phyloP scores from a whole-genome alignment of 2,113 vertebrate species.

The Orcinus orca region DNA sequence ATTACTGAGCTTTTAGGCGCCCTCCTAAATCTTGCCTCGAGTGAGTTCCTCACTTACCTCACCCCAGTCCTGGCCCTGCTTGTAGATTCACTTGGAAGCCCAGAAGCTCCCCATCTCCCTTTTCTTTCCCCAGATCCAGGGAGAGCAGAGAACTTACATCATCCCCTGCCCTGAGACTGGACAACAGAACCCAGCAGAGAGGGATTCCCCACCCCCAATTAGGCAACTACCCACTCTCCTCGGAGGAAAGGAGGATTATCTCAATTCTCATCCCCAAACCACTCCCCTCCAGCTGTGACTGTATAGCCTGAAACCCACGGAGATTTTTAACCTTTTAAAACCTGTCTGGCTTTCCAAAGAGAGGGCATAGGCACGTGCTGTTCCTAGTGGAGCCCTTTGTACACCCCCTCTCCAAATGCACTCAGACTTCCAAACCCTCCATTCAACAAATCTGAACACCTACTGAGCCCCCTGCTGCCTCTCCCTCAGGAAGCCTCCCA shows the following conservation, averaged over 20 bases:
- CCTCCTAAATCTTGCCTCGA: neutral
- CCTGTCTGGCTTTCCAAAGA: neutral
- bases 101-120: neutral
- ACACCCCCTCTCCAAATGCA: neutral
- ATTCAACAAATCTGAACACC: neutral
- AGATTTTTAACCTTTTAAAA: neutral
- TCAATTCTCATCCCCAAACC: neutral
- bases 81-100: neutral
- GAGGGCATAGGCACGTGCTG: neutral
- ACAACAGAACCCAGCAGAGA: neutral
- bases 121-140: neutral
- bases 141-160: neutral
- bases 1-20: neutral
- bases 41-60: neutral
- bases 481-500: neutral
- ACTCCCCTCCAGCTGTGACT: neutral
- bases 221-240: neutral
- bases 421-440: constrained; percentile 16
- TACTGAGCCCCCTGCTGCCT: neutral
- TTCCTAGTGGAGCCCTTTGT: neutral
- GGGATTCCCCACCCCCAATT: neutral
- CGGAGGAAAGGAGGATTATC: neutral
- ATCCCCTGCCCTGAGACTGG: neutral
- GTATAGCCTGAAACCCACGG: neutral
- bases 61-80: neutral